A percentile compares a stretch with the other conserved stretches of the same genome.
Evolutionary conservation across 2,888 invertebrate species (phyloP).

Genomic region (Flabesymbios commensalis): DNA sequence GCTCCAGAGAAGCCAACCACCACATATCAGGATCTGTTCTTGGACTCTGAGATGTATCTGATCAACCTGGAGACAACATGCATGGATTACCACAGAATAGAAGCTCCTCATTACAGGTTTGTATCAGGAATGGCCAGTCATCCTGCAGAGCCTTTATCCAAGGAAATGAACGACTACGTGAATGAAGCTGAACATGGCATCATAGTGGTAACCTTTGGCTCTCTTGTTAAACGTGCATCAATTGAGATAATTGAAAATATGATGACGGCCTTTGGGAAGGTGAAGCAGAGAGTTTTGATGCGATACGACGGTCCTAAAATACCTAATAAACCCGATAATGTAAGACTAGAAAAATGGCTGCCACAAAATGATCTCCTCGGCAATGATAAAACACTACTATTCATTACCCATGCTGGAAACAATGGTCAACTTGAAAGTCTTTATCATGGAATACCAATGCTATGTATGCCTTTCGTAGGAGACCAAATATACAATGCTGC

Average conservation of each 20-base stretch:
- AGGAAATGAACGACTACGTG: neutral
- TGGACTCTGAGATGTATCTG: slow-evolving; percentile 11
- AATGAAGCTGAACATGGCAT: neutral
- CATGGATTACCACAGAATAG: slow-evolving; percentile 3
- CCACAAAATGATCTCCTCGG: slow-evolving; percentile 22
- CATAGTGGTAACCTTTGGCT: slow-evolving; percentile 12
- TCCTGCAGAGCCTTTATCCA: neutral
- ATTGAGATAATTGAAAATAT: slow-evolving; percentile 5
- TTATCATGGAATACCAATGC: slow-evolving; percentile 15
- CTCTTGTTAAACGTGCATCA: neutral
- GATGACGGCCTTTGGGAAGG: neutral
- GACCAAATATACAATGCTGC: slow-evolving; percentile 11
- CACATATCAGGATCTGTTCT: neutral
- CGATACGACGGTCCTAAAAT: neutral
- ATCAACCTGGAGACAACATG: slow-evolving; percentile 6
- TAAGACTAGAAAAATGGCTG: slow-evolving; percentile 6
- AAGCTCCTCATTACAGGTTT: neutral
- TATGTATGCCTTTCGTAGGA: slow-evolving; percentile 4
- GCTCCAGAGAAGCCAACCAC: neutral
- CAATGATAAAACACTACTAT: neutral
- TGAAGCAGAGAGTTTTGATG: neutral
- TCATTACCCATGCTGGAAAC: slow-evolving; percentile 15
- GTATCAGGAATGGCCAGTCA: neutral
- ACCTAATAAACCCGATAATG: neutral
- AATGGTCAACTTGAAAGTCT: slow-evolving; percentile 14